Conservation (phyloP, 2,888 invertebrate genomes). For the Agonopterix heracliana region DNA sequence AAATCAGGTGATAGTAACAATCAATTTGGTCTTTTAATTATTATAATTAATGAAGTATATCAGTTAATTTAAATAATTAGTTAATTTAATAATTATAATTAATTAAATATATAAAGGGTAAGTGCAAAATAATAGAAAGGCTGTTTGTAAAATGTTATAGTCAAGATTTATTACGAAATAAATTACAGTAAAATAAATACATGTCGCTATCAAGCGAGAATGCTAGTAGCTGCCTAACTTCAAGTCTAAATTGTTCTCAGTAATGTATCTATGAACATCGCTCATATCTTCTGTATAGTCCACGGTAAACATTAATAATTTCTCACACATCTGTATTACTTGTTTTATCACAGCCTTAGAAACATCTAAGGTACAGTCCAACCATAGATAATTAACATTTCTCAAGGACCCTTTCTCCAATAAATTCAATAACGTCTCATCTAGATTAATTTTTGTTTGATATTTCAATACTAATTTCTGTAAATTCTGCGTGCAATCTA, state of each 20-base stretch:
- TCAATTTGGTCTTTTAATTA: too few species aligned
- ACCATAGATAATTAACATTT: conserved; percentile 53
- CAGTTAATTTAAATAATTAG: too few species aligned
- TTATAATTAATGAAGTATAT: too few species aligned
- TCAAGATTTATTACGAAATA: conserved; percentile 26
- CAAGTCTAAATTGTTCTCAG: conserved; percentile 61
- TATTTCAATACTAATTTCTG: conserved; percentile 59
- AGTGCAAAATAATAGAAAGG: conserved; percentile 13
- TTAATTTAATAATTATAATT: too few species aligned
- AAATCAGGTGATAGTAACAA: too few species aligned
- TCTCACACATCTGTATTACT: conserved; percentile 52
- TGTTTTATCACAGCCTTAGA: conserved; percentile 52
- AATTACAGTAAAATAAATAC: conserved; percentile 20
- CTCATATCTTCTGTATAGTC: conserved; percentile 48
- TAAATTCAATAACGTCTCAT: conserved; percentile 45
- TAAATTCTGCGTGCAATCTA: conserved; percentile 52
- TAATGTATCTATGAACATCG: conserved; percentile 52
- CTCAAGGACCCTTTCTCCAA: conserved; percentile 51
- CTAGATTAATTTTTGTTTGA: conserved; percentile 57
- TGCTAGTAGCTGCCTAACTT: conserved; percentile 59
- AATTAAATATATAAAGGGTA: too few species aligned
- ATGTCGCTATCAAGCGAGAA: conserved; percentile 8
- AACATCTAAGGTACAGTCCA: conserved; percentile 65
- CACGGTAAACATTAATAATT: conserved; percentile 55
- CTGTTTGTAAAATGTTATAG: conserved; percentile 18